These are phyloP conservation scores for Rhinoptilus africanus DNA, from an alignment of 2,113 vertebrate species.

Conservation along the genomic window DNA sequence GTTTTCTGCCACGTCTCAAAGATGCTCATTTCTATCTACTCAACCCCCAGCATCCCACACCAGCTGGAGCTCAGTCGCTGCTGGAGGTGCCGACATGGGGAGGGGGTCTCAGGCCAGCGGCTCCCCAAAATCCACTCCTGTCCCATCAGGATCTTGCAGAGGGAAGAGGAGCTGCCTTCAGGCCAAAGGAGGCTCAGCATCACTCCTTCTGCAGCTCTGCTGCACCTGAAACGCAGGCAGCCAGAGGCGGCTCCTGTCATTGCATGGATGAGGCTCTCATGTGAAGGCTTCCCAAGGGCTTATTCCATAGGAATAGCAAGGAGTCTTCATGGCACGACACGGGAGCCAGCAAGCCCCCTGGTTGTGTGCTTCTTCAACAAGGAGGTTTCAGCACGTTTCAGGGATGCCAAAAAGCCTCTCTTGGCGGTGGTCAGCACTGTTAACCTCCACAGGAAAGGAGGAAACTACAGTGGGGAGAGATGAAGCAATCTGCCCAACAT, in stretches of 20 bases:
- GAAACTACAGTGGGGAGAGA: neutral
- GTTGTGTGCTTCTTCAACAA: neutral
- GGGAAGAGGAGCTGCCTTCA: neutral
- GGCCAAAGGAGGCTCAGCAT: neutral
- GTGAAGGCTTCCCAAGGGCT: neutral
- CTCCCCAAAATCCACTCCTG: neutral
- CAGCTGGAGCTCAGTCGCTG: neutral
- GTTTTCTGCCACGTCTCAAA: neutral
- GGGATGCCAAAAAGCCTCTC: neutral
- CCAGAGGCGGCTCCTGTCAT: neutral
- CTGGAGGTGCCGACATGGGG: rapidly evolving
- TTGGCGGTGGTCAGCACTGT: neutral
- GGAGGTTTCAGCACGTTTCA: neutral
- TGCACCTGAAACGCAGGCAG: neutral
- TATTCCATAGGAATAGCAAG: neutral
- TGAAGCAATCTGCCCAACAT: neutral
- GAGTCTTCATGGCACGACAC: neutral
- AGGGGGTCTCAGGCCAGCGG: neutral
- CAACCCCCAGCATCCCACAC: neutral
- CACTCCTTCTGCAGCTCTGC: neutral
- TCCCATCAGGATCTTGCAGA: neutral
- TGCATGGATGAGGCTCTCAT: neutral
- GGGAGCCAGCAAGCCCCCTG: neutral
- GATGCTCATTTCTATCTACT: neutral
- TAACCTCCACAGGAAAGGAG: neutral